Conservation (phyloP, 2,888 invertebrate genomes). For the Leptogaster cylindrica region DNA sequence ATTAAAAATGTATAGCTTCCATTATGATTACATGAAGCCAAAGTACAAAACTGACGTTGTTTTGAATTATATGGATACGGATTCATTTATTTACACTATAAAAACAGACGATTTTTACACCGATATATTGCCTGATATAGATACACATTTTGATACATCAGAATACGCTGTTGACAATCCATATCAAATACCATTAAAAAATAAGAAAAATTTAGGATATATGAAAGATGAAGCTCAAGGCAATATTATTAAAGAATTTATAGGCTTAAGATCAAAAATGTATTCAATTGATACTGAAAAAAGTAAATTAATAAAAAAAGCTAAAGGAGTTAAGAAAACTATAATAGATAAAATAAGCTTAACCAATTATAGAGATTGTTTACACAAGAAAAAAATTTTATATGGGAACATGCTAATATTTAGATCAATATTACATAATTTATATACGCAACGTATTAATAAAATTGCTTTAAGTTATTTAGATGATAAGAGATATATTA, state of each 20-base stretch:
- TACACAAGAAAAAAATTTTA: no score
- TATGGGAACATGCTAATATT: no score
- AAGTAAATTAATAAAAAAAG: conserved; percentile 31
- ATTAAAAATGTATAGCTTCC: conserved; percentile 46
- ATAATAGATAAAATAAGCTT: no score
- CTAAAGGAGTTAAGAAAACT: conserved; percentile 38
- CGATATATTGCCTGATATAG: conserved; percentile 42
- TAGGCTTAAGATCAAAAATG: conserved; percentile 44
- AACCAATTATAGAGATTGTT: no score
- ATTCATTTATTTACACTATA: conserved; percentile 43
- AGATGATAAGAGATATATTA: no score
- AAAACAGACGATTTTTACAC: conserved; percentile 45
- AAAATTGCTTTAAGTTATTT: no score
- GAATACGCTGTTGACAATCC: no score
- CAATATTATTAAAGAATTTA: conserved; percentile 42
- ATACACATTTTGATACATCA: conserved; percentile 53
- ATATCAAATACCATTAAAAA: conserved; percentile 11
- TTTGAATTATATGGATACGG: conserved; percentile 39
- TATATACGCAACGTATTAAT: no score
- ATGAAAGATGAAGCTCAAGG: conserved; percentile 47
- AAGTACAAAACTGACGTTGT: not conserved
- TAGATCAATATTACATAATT: no score
- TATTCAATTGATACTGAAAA: conserved; percentile 21
- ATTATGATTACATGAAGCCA: conserved; percentile 46
- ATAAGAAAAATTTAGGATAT: conserved; percentile 46